Evolutionary conservation across 2,113 vertebrate genomes (phyloP).

Genomic region (Mormyrus lacerda): DNA sequence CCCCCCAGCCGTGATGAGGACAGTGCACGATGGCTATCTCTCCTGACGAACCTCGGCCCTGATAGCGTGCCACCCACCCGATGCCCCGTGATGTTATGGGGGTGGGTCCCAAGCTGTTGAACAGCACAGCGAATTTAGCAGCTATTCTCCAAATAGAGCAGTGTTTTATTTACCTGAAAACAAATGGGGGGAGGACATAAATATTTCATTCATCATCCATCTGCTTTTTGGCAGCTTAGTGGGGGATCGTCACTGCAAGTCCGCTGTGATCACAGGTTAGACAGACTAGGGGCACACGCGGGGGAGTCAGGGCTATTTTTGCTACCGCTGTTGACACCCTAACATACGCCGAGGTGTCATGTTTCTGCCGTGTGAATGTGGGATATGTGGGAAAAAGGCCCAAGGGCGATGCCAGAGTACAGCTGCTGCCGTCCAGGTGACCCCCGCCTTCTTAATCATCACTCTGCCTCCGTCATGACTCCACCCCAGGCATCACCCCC

Average conservation of each 20-base stretch:
- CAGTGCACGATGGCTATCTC: slow-evolving; percentile 27
- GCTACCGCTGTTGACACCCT: not conserved
- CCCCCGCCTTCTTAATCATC: not conserved
- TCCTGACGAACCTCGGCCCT: too few species aligned
- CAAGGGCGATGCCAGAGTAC: not conserved
- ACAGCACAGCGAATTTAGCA: slow-evolving; percentile 22
- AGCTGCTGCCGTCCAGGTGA: not conserved
- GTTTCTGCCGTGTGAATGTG: not conserved
- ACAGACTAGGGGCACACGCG: not conserved
- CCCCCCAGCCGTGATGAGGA: slow-evolving; percentile 27
- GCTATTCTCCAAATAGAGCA: slow-evolving; percentile 49
- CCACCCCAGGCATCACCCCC: not conserved
- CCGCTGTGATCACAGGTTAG: not conserved
- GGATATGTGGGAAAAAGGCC: not conserved
- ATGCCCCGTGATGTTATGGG: not conserved
- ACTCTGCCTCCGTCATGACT: not conserved
- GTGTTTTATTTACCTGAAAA: slow-evolving; percentile 47
- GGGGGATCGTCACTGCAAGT: slow-evolving; percentile 50
- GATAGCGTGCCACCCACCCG: too few species aligned
- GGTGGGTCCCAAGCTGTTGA: not conserved
- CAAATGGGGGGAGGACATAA: slow-evolving; percentile 39
- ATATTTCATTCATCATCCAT: slow-evolving; percentile 55
- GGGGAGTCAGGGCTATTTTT: slow-evolving; percentile 12
- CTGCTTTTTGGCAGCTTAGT: slow-evolving; percentile 43
- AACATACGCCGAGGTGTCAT: not conserved